These are phyloP conservation scores for Protobothrops flavoviridis DNA, from an alignment of 2,113 vertebrate species.

Conservation along the genomic window DNA sequence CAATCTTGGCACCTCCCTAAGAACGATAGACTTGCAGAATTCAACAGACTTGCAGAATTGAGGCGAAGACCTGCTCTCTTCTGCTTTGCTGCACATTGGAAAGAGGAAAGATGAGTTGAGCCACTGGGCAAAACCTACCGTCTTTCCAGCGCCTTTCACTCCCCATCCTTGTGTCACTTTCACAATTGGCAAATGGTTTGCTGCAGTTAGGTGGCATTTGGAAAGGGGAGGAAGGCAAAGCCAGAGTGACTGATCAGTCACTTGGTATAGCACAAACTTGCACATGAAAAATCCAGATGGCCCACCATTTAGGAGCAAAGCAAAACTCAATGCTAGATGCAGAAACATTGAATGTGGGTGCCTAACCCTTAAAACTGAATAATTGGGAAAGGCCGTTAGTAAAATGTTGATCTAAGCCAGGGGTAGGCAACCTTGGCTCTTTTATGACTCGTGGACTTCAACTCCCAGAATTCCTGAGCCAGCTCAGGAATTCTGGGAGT, in stretches of 20 bases:
- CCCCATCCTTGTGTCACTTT: no score
- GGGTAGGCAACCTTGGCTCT: no score
- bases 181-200: no score
- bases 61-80: background rate
- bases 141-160: no score
- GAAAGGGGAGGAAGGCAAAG: background rate
- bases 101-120: no score
- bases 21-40: background rate
- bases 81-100: no score
- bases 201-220: background rate
- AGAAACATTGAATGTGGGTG: background rate
- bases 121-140: no score
- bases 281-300: background rate
- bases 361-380: background rate
- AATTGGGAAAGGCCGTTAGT: background rate
- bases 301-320: background rate
- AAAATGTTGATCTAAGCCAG: background rate
- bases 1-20: background rate
- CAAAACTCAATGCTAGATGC: background rate
- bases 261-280: background rate
- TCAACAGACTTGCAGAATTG: background rate
- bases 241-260: background rate
- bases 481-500: no score
- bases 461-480: no score
- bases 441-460: no score